A percentile compares a stretch with the other conserved stretches of the same genome.
These are phyloP conservation scores for Pangasianodon hypophthalmus DNA, from an alignment of 2,113 vertebrate species.

Conservation along the genomic window DNA sequence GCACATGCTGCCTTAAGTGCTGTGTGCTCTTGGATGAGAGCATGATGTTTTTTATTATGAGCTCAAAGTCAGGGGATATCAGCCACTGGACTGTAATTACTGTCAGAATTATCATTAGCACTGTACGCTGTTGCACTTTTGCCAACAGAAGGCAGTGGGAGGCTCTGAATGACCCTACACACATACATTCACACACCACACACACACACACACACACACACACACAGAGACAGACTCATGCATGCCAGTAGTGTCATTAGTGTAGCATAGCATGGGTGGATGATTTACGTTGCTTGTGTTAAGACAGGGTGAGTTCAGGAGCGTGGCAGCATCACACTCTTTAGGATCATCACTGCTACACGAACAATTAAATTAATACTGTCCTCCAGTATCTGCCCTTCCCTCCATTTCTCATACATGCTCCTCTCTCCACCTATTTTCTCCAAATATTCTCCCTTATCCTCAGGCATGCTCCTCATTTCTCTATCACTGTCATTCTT, in stretches of 20 bases:
- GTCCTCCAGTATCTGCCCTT: not conserved
- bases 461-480: slow-evolving; percentile 3
- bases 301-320: slow-evolving; percentile 64
- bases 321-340: slow-evolving; percentile 66
- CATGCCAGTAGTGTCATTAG: slow-evolving; percentile 6
- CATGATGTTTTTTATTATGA: slow-evolving; percentile 51
- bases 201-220: not conserved
- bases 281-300: slow-evolving; percentile 21
- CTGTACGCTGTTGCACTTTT: slow-evolving; percentile 55
- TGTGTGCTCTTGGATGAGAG: slow-evolving; percentile 23
- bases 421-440: no score
- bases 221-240: not conserved
- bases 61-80: slow-evolving; percentile 51
- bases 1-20: slow-evolving; percentile 52
- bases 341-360: slow-evolving; percentile 53
- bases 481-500: slow-evolving; percentile 16
- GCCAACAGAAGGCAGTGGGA: slow-evolving; percentile 70
- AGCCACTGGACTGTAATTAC: slow-evolving; percentile 60
- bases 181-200: not conserved
- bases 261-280: slow-evolving; percentile 3
- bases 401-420: not conserved
- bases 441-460: slow-evolving; percentile 7
- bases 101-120: slow-evolving; percentile 63
- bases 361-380: no score
- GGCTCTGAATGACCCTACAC: slow-evolving; percentile 33